Evolutionary conservation across 2,888 invertebrate genomes (phyloP).

Genomic region (Stratiomys singularior): DNA sequence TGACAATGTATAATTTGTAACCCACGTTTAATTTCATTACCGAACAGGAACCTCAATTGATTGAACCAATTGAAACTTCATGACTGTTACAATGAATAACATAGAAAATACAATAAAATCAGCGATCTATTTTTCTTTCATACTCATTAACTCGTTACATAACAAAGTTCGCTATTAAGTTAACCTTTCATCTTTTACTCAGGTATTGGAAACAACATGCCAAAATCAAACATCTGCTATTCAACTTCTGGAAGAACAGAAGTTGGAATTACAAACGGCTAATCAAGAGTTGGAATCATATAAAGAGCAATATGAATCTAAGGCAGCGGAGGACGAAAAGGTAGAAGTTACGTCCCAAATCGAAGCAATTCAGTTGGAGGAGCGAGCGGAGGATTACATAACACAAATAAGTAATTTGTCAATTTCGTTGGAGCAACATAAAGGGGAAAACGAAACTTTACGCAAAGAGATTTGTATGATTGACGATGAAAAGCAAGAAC

Average conservation of each 20-base stretch:
- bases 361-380: conserved; percentile 81
- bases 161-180: neutral
- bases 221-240: conserved; percentile 58
- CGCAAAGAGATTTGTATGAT: conserved; percentile 69
- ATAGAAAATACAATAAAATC: too few species aligned
- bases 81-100: too few species aligned
- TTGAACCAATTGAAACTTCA: too few species aligned
- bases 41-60: too few species aligned
- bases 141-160: too few species aligned
- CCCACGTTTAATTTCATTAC: too few species aligned
- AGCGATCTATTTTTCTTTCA: too few species aligned
- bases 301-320: conserved; percentile 69
- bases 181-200: conserved; percentile 13
- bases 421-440: conserved; percentile 67
- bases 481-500: conserved; percentile 71
- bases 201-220: conserved; percentile 56
- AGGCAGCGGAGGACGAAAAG: conserved; percentile 72
- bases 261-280: conserved; percentile 70
- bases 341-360: conserved; percentile 82
- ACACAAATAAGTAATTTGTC: conserved; percentile 63
- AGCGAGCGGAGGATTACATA: conserved; percentile 72
- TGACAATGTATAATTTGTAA: too few species aligned
- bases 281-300: conserved; percentile 73
- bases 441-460: conserved; percentile 69
- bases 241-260: conserved; percentile 71